These are phyloP conservation scores for Chaetoderma sp. DNA, from an alignment of 2,888 invertebrate genomes.

Conservation along the genomic window DNA sequence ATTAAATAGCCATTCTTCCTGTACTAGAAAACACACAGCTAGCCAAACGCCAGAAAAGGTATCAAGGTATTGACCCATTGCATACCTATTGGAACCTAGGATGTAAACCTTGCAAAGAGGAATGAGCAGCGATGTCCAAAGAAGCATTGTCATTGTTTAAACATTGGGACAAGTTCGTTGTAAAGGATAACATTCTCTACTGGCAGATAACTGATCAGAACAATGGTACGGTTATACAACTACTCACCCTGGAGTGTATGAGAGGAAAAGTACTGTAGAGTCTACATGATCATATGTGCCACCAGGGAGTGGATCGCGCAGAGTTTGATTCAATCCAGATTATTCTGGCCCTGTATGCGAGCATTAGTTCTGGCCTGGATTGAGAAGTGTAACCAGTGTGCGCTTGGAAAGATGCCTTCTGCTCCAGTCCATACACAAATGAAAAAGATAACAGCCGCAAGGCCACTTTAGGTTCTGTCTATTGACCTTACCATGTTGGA, in stretches of 20 bases:
- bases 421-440: neutral
- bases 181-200: neutral
- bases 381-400: neutral
- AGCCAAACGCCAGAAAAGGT: no score
- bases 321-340: neutral
- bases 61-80: no score
- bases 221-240: neutral
- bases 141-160: neutral
- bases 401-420: neutral
- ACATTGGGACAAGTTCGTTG: neutral
- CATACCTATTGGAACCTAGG: no score
- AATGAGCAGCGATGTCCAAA: no score
- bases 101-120: no score
- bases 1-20: no score
- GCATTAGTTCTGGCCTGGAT: neutral
- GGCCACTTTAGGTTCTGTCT: neutral
- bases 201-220: neutral
- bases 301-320: slow-evolving; percentile 8
- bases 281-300: slow-evolving; percentile 3
- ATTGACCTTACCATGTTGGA: neutral
- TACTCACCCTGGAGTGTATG: neutral
- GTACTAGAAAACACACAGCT: no score
- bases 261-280: neutral
- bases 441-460: neutral
- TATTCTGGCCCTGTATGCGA: neutral